Evolutionary conservation across 2,113 vertebrate species (phyloP).

Genomic region (Eupsittula cactorum): DNA sequence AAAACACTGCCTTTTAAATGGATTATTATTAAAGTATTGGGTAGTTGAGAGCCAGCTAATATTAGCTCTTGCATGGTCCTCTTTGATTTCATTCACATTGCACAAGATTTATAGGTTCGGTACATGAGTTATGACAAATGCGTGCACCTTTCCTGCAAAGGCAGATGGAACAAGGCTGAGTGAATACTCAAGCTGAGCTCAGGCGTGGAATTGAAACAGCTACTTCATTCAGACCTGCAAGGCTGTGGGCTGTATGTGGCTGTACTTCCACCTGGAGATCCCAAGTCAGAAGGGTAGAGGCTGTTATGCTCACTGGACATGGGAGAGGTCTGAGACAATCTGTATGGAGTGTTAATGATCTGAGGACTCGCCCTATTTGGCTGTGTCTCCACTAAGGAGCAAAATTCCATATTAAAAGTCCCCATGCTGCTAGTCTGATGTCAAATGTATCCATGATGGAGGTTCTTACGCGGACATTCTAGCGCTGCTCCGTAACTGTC

Average conservation of each 20-base stretch:
- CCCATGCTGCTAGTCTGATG: background rate
- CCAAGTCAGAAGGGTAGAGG: background rate
- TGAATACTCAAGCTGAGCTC: background rate
- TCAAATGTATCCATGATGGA: background rate
- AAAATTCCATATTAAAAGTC: background rate
- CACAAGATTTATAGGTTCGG: background rate
- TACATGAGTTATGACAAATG: background rate
- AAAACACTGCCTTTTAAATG: background rate
- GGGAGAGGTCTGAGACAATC: background rate
- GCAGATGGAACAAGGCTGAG: background rate
- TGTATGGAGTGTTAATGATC: background rate
- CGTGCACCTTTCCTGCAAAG: background rate
- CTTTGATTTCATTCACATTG: background rate
- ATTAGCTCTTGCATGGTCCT: background rate
- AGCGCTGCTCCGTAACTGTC: background rate
- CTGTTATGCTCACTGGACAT: background rate
- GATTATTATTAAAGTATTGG: background rate
- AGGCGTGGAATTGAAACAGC: background rate
- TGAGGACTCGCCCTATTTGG: background rate
- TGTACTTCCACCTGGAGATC: background rate
- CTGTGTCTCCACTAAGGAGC: background rate
- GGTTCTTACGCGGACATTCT: background rate
- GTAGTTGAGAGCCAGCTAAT: background rate
- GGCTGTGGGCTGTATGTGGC: background rate
- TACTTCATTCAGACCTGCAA: background rate